Conservation (phyloP, 2,113 vertebrate species). For the Crotalus helleri region DNA sequence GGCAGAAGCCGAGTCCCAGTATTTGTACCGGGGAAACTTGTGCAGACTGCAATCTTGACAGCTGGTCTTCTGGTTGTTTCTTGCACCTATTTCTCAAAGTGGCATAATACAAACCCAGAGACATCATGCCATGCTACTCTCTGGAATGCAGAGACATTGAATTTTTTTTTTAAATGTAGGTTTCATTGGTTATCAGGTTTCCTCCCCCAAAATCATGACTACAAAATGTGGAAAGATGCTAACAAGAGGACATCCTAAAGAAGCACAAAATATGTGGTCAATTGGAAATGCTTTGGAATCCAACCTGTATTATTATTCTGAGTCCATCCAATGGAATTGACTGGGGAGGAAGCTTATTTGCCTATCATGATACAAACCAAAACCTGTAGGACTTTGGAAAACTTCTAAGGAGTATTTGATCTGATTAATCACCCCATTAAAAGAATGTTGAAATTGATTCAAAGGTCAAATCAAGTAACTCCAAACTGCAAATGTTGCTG, state of each 20-base stretch:
- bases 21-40: constrained; percentile 60
- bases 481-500: neutral
- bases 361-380: neutral
- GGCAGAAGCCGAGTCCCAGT: constrained; percentile 56
- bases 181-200: neutral
- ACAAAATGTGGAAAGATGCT: too few relatives aligned
- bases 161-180: neutral
- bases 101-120: neutral
- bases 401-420: neutral
- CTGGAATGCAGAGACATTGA: neutral
- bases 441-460: neutral
- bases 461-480: neutral
- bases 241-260: neutral
- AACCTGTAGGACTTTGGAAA: neutral
- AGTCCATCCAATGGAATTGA: neutral
- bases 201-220: neutral
- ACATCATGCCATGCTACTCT: neutral
- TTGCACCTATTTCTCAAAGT: neutral
- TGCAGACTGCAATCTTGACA: constrained; percentile 38
- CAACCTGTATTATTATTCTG: neutral
- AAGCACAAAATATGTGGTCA: neutral
- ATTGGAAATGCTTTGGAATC: neutral
- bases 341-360: neutral
- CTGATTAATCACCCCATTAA: neutral
- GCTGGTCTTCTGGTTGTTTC: constrained; percentile 15